Base-by-base conservation (phyloP, 2,888 invertebrate species). In the Torymus texanus region DNA sequence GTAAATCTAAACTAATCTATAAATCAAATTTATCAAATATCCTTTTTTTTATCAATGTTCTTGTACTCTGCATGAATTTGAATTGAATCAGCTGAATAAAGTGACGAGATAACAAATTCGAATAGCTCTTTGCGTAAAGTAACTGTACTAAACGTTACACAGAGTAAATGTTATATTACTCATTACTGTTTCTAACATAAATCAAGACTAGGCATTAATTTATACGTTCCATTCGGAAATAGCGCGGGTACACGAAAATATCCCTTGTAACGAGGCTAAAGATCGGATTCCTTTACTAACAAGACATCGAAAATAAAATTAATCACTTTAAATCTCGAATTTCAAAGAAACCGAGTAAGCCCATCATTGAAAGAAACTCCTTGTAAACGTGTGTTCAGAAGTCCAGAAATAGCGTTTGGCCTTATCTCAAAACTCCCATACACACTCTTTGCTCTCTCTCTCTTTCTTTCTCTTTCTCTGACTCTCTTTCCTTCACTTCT, bases 281-380 rank as follows among this genome's bases (percentile, higher is more conserved):
- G 62, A 75, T 72, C 66, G 59, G 24, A 58, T 72, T 67, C 53
- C 56, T 12, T 3, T 3, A 16, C 70, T 72, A 75, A 66, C 66
- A 61, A 66, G 67, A 51, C n/a, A 24, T 62, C 51, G n/a, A 68
- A 80, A 75, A 68, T 77, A 80, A 76, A 79, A 73, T 76, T 73
- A 68, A 72, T 76, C 73, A 63, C 68, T 68, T 72, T n/a, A 29
- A 70, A 68, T 80, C 68, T 73, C 73, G 41, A 76, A 51, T 80
- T 76, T 80, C 76, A 80, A 77, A 80, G 76, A 29, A 65, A 63
- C 63, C 67, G 73, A 29, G 50, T 53, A 66, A 55, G 41, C 59
- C 56, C 62, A 63, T 76, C 63, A 67, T 71, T 71, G 75, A 80
- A 76, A 72, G 72, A 76, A 73, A 80, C 62, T 72, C 56, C 56